Percentiles rank a stretch among this genome's conserved stretches.
Evolutionary conservation across 2,797 vertebrate species (phyloP).

Genomic region (Hippoglossus hippoglossus): DNA sequence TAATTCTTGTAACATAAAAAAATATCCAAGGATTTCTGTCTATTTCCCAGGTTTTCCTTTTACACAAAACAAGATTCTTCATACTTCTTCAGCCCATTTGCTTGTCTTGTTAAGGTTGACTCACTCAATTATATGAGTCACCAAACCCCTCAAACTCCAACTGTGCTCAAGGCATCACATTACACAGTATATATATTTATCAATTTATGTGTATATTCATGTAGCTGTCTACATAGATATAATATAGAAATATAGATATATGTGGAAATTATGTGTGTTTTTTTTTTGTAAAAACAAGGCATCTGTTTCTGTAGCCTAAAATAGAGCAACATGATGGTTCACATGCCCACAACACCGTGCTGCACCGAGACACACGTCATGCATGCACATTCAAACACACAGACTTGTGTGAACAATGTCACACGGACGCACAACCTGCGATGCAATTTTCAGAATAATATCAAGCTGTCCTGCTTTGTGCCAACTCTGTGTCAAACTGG

Average conservation of each 20-base stretch:
- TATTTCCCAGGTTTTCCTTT: constrained; percentile 28
- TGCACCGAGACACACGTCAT: too few relatives aligned
- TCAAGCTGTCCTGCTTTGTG: constrained; percentile 65
- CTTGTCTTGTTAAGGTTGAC: constrained; percentile 73
- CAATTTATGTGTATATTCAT: background rate
- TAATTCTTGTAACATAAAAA: constrained; percentile 11
- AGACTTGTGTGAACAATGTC: constrained; percentile 30
- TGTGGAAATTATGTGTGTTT: constrained; percentile 35
- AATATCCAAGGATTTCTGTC: constrained; percentile 4
- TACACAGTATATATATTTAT: background rate
- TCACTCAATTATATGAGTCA: constrained; percentile 85
- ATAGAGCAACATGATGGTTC: too few relatives aligned
- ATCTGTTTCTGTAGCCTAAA: too few relatives aligned
- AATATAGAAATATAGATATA: background rate
- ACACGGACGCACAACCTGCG: constrained; percentile 58
- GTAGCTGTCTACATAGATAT: background rate
- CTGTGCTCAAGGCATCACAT: constrained; percentile 60
- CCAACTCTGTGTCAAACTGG: constrained; percentile 47
- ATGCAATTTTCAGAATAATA: constrained; percentile 67
- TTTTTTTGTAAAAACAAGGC: too few relatives aligned
- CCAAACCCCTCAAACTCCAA: constrained; percentile 71
- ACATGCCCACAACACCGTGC: too few relatives aligned
- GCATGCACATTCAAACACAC: constrained; percentile 33
- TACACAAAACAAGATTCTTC: too few relatives aligned
- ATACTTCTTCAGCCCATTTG: constrained; percentile 51